Evolutionary conservation across 2,888 invertebrate genomes (phyloP), one percentile per base, ranked within the genome.

Genomic region (Drosophila heteroneura): DNA sequence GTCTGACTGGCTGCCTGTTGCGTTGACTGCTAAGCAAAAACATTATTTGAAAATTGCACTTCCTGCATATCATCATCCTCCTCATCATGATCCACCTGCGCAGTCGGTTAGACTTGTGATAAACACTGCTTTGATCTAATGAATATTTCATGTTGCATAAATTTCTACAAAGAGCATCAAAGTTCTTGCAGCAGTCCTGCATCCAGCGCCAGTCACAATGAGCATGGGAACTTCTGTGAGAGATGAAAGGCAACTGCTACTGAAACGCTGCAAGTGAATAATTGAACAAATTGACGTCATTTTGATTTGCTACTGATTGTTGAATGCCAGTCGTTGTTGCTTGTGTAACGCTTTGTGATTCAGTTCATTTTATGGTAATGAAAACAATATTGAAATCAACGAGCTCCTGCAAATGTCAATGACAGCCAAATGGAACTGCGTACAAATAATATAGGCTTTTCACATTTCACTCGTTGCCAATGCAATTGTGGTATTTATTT

Each of bases 141-240:
- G 90, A 90, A 91, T 91, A 87, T 91, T 89, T 91, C 83, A 91
- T 89, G 81, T 72, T 76, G 83, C 87, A 80, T 83, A 84, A 87
- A 80, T 84, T 87, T 68, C 61, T 63, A 58, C 62, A 67, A 72
- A 70, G 44, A 53, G 52, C 59, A 47, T 5, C 47, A 16, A 5
- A 5, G 2, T 26, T 9, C 47, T 26, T 26, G 26, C 47, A 26
- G 26, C 47, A 16, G 16, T 47, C 26, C 47, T 30, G 22, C 14
- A 30, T 19, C 39, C 28, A 22, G 19, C 33, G 35, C 49, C 16
- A 47, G 44, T 12, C n/a, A 16, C 37, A 30, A 33, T 33, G 32
- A 33, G 57, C 44, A 58, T 61, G 52, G 61, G 32, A 59, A 57
- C 61, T 47, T 56, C 26, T n/a, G n/a, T 26, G 33, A 12, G 58